Evolutionary conservation across 2,888 invertebrate genomes (phyloP), one percentile per base, ranked within the genome.

Genomic region (Cephus spinipes): DNA sequence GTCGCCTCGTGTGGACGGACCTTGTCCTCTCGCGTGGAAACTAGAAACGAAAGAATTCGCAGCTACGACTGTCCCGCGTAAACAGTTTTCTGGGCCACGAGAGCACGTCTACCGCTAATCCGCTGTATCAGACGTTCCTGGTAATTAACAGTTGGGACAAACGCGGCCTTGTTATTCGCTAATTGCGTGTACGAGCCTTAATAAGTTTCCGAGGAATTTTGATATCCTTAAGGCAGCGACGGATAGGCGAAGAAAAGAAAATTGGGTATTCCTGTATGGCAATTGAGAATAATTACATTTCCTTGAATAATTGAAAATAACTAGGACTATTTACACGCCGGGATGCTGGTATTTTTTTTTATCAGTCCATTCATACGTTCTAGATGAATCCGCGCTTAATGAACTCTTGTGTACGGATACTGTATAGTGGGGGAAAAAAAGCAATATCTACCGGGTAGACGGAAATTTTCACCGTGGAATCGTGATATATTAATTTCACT

Each of bases 101-200:
- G 76, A 78, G 78, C 73, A 71, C 73, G 68, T 73, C 55, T 55
- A 55, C 55, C 71, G 85, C 85, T 88, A 55, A 55, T 86, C 87
- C 86, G 87, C 87, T 89, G 87, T 86, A 85, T 86, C 88, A 87
- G 88, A 88, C 85, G 85, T 83, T 85, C 83, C 75, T 77, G 84
- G 86, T 85, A 89, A 90, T 90, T 90, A 90, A 86, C 85, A 84
- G 83, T 79, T 80, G 87, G 84, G 88, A 89, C 87, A 88, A 88
- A 88, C 86, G 86, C 85, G 86, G 85, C 84, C 82, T 85, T 87
- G 87, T 86, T 88, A 85, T 83, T 85, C 82, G 78, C 85, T 82
- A 81, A 83, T 83, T 84, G 77, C 68, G 35, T 40, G 33, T 31
- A 31, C 4, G 71, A 71, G 71, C 55, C 55, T 55, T 55, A 23